Conservation (phyloP, 1,140 invertebrate genomes). For the Nebria ingens region DNA sequence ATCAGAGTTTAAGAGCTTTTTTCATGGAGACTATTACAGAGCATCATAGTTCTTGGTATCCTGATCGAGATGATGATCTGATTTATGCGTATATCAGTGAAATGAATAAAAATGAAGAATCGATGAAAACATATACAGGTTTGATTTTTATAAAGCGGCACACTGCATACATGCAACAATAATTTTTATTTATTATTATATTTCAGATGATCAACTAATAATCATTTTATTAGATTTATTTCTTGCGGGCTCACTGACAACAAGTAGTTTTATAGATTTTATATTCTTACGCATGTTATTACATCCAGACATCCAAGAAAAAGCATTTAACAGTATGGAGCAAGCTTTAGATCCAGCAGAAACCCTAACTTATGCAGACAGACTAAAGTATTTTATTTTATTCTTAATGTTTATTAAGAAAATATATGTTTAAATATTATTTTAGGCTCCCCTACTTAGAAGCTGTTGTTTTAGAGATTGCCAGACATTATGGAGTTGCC, state of each 20-base stretch:
- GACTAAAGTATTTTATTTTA: slow-evolving; percentile 14
- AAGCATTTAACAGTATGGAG: slow-evolving; percentile 54
- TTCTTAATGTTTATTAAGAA: background rate
- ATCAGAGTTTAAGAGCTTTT: slow-evolving; percentile 45
- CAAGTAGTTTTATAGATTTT: slow-evolving; percentile 59
- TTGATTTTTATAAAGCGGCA: background rate
- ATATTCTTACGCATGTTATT: slow-evolving; percentile 55
- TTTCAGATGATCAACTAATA: slow-evolving; percentile 54
- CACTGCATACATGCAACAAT: background rate
- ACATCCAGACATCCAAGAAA: slow-evolving; percentile 53
- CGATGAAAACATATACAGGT: slow-evolving; percentile 38
- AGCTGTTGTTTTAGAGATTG: slow-evolving; percentile 44
- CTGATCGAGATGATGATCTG: slow-evolving; percentile 49
- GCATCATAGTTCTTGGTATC: slow-evolving; percentile 42
- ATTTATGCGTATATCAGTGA: slow-evolving; percentile 68
- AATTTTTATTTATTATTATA: slow-evolving; percentile 16
- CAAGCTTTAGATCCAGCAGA: slow-evolving; percentile 35
- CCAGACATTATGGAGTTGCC: slow-evolving; percentile 43
- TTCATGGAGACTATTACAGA: slow-evolving; percentile 48
- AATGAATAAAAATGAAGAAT: slow-evolving; percentile 39
- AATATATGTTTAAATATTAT: slow-evolving; percentile 8
- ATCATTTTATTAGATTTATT: slow-evolving; percentile 61
- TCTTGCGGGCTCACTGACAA: slow-evolving; percentile 61
- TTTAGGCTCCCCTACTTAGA: slow-evolving; percentile 45
- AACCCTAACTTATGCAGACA: slow-evolving; percentile 33